Base-by-base conservation (phyloP, 1,140 invertebrate genomes). In the Polyergus mexicanus region DNA sequence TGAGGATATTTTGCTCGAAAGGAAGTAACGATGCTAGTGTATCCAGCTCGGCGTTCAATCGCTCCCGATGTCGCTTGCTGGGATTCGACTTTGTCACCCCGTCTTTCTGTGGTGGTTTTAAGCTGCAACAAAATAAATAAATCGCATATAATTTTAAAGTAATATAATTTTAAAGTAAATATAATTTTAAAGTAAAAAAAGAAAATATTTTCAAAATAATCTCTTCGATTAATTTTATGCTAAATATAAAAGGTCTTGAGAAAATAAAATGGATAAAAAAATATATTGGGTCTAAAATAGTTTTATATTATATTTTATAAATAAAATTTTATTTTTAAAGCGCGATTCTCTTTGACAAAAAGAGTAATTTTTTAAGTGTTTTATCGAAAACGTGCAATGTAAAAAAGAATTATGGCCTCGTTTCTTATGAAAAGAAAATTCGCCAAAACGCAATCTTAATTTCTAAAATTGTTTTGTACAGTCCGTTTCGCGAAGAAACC, bases 41-140 rank as follows among this genome's bases (percentile, higher is more conserved):
- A 95, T 99, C 99, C 93, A 99, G 95, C 95, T 99, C 99, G 3
- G 98, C 98, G 94, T 99, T 99, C 41, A 99, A 96, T 41, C 99
- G 96, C 96, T 99, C 99, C 32, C 99, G 96, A 95, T 99, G 99
- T 32, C 99, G 95, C 95, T 99, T 99, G 94, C 98, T 99, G 1
- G 99, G 99, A 95, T 99, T 99, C 92, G 98, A 99, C 94, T 99
- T 99, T n/a, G 98, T 98, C 91, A 99, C 98, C 83, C 98, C 98
- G 95, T 99, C 98, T 95, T 99, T 99, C 88, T 98, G 97, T 69
- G 98, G 98, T 65, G 98, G 98, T 95, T 99, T 99, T 92, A 99
- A 96, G 94, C 98, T 99, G 97, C 38, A 97, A 97, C 85, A 92
- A 90, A 91, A 77, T 4, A 32, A 32, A 58, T 22, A 25, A 16